Base-by-base conservation (phyloP, 2,113 vertebrate genomes). In the Lagopus muta region DNA sequence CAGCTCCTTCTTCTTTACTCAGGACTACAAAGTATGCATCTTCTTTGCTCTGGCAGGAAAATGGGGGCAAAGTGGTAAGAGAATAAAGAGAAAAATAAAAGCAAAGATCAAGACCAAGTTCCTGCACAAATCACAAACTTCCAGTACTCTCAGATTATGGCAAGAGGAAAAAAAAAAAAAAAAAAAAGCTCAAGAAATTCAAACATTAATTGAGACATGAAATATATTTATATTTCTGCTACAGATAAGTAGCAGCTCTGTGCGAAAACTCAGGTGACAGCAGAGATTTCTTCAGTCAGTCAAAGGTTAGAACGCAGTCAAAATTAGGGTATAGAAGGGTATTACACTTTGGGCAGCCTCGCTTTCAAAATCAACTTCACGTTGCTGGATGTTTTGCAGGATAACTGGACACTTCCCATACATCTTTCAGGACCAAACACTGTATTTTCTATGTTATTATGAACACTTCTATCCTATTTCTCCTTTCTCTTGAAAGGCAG, bases 1-100 rank as follows among this genome's bases (percentile, higher is more conserved):
- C 98, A 47, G 98, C 98, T 86, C 99, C 99, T 96, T 98, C 98
- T 81, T 98, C 98, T 97, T 99, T 99, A 88, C 94, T 97, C 97
- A 99, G 96, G 94, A 99, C 97, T 74, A 99, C 97, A 77, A 99
- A 98, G 86, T 96, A 97, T 32, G 98, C 93, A 27, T 98, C 97
- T 86, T 97, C 97, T 89, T 98, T 98, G 65, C 94, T 98, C 99
- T 99, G 95, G 69, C 6, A 89, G 87, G 89, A 96, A 62, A 76
- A 90, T 19, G 20, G 32, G 60, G 62, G 24, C 54, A 32, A 20
- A 47, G 9, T 6, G 24, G 20, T 75, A 12, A 8, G 19, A 42
- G 61, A 93, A 85, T 20, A 20, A 80, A 25, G 62, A 77, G 24
- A 89, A 92, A 93, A 82, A 74, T 4, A 75, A 71, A 90, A 72